phyloP scores from a whole-genome alignment of 2,888 invertebrate species.

The Standfussiana lucernea region DNA sequence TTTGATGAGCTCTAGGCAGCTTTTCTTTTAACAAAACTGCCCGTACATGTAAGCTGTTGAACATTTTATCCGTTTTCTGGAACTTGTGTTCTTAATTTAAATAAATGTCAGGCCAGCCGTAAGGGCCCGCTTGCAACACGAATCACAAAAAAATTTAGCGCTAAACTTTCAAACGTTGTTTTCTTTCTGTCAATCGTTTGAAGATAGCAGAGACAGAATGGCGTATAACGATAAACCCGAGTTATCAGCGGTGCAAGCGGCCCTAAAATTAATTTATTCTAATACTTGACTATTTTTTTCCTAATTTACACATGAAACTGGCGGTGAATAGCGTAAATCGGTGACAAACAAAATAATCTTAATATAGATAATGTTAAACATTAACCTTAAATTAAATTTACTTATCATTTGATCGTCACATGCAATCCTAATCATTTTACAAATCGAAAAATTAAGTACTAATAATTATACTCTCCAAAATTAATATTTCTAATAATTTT shows the following conservation, averaged over 20 bases:
- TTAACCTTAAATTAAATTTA: conserved; percentile 36
- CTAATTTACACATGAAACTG: background rate
- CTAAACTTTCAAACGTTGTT: background rate
- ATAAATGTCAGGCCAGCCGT: background rate
- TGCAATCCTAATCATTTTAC: conserved; percentile 30
- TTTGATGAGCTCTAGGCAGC: conserved; percentile 26
- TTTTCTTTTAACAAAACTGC: conserved; percentile 3
- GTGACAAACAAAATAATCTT: conserved; percentile 30
- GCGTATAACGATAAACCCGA: too few relatives aligned
- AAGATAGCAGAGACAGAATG: background rate
- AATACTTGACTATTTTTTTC: background rate
- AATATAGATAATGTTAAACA: conserved; percentile 44
- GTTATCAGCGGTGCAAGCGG: background rate
- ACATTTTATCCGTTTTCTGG: background rate
- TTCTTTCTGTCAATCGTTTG: background rate
- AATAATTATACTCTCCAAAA: conserved; percentile 5
- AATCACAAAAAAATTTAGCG: background rate
- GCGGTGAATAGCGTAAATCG: conserved; percentile 8
- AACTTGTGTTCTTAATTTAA: background rate
- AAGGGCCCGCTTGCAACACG: background rate
- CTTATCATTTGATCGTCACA: conserved; percentile 21
- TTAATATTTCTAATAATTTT: conserved; percentile 3
- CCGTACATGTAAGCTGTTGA: conserved; percentile 30
- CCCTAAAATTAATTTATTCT: background rate
- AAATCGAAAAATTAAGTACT: conserved; percentile 48